Base-by-base conservation (phyloP, 2,113 vertebrate genomes). In the Corythornis madagascariensis region DNA sequence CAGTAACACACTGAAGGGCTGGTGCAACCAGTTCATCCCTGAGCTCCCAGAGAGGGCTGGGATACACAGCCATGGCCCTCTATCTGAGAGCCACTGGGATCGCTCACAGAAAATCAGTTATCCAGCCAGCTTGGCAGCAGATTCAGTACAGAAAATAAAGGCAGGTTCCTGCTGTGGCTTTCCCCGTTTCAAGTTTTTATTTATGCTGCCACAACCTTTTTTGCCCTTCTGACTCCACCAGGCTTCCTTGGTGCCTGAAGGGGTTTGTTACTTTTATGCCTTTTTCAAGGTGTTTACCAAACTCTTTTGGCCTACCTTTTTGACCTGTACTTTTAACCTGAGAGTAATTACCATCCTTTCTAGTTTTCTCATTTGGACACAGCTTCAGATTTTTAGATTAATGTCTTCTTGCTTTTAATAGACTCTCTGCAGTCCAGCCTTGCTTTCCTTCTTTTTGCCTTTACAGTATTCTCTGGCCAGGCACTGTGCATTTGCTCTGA, bases 251-350 rank as follows among this genome's bases (percentile, higher is more conserved):
- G 70, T 78, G 66, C 87, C 83, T 87, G 86, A 86, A 67, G 80
- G 40, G 86, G 67, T 90, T 90, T 94, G 92, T 78, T 74, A 35
- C 86, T 33, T 55, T 83, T 67, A 81, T 69, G 74, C 61, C 45
- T 86, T 64, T 43, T 67, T 61, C 83, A 78, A 89, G 81, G 81
- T 3, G 1, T 90, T 88, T 83, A 90, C 89, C 43, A 67, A 77
- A 78, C 77, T 78, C 45, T 81, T 55, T 74, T 56, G 47, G 56
- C 77, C 0, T 6, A 64, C 89, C 77, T 82, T 59, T 86, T 90
- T 61, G 83, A 89, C 65, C 57, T 90, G 88, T 94, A 83, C 83
- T 57, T 94, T 80, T 88, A 83, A 86, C 86, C 86, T 88, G 65
- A 56, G 73, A 90, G 77, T 53, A n/a, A 78, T 90, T 84, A 64